Percentiles rank a stretch among this genome's conserved stretches.
phyloP scores from a whole-genome alignment of 2,888 invertebrate species.

The Lasius fuliginosus region DNA sequence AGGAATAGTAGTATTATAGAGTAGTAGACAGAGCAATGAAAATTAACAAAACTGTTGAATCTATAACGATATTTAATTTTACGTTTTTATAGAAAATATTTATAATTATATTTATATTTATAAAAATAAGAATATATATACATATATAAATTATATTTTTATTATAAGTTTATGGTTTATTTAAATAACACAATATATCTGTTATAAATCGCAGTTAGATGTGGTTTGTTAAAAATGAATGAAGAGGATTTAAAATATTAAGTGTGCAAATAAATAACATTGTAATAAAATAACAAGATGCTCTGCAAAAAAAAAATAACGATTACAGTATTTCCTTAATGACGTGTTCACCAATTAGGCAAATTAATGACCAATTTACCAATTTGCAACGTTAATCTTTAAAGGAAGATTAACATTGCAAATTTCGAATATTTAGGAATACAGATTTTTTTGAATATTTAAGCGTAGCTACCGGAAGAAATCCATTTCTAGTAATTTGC shows the following conservation, averaged over 20 bases:
- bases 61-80: neutral
- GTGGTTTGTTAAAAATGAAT: neutral
- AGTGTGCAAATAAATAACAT: neutral
- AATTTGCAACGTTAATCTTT: neutral
- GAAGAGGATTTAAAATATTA: neutral
- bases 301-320: neutral
- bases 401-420: neutral
- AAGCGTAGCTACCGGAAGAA: constrained; percentile 43
- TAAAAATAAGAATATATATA: neutral
- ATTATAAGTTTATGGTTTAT: neutral
- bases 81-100: too few relatives aligned
- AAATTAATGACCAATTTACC: neutral
- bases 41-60: neutral
- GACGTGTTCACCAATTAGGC: neutral
- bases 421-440: constrained; percentile 32
- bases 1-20: neutral
- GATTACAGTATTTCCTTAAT: neutral
- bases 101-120: too few relatives aligned
- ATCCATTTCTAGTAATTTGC: constrained; percentile 72
- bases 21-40: neutral
- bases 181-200: neutral
- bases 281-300: neutral
- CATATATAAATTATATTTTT: neutral
- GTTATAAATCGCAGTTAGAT: neutral
- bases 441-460: neutral